Evolutionary conservation across 2,888 invertebrate species (phyloP), one percentile per base, ranked within the genome.

Genomic region (Tetanocera ferruginea): DNA sequence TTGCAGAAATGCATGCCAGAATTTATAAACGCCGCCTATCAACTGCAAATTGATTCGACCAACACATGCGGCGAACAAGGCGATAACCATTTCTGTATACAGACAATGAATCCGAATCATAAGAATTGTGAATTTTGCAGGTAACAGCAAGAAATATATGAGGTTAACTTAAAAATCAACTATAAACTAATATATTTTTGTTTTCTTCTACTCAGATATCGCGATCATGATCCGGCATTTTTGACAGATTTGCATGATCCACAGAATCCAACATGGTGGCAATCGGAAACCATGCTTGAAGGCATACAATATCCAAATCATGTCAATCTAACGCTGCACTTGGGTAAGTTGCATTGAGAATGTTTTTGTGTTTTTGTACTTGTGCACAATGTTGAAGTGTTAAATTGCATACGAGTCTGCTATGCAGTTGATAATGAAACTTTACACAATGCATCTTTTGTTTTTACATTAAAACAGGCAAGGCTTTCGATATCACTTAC

Each of bases 401-500:
- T n/a, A 52, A n/a, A 64, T 34, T 34, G 34, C 31, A 31, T 49
- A n/a, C n/a, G 31, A 28, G 4, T 17, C 25, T 3, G n/a, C 28
- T 31, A 23, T 60, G n/a, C n/a, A n/a, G n/a, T n/a, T n/a, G n/a
- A n/a, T n/a, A n/a, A n/a, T n/a, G 19, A 14, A 51, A 25, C 76
- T 72, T 37, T 23, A 49, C 43, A 51, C 43, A 25, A 37, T 66
- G 49, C 3, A 9, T 66, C 14, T 55, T 5, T 82, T 83, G 52
- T 70, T 43, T 37, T 23, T 19, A 11, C 25, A 67, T 55, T 43
- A 60, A n/a, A 34, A 19, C 91, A 98, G 98, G 95, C 51, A 99
- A 99, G 90, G 94, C 98, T 0, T 99, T 96, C 89, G 98, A 99
- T 87, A 97, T 99, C 81, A 99, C 98, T 0, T 99, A 99, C 89